These are phyloP conservation scores for Bombyx mandarina DNA, from an alignment of 1,140 invertebrate genomes.

Conservation along the genomic window DNA sequence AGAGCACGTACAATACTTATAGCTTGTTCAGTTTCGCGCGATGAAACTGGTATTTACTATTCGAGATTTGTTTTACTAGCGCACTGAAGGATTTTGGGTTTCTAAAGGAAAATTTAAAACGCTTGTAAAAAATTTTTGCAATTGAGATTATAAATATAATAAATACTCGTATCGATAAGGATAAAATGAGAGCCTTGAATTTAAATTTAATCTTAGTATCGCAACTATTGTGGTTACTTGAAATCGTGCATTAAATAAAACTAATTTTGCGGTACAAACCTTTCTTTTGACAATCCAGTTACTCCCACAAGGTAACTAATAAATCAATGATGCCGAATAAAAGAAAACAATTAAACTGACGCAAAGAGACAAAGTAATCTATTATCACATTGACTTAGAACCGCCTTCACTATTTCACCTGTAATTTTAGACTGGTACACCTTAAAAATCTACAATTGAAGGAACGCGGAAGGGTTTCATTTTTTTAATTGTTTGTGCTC, in stretches of 20 bases:
- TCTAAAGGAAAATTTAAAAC: no score
- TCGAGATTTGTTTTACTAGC: constrained; percentile 4
- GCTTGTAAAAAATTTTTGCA: no score
- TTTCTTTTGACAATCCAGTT: constrained; percentile 21
- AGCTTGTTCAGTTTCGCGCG: constrained; percentile 21
- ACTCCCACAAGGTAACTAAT: constrained; percentile 24
- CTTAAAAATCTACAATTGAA: constrained; percentile 31
- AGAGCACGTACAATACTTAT: constrained; percentile 42
- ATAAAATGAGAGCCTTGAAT: no score
- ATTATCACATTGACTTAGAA: constrained; percentile 56
- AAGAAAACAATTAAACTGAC: constrained; percentile 59
- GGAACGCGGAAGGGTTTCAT: constrained; percentile 55
- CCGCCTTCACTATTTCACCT: constrained; percentile 66
- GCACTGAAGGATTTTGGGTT: no score
- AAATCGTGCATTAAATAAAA: no score
- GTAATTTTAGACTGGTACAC: constrained; percentile 56
- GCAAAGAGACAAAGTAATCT: constrained; percentile 42
- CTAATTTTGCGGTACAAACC: constrained; percentile 28
- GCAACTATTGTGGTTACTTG: no score
- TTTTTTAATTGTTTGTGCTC: constrained; percentile 61
- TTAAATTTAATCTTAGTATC: no score
- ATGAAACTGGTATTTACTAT: constrained; percentile 15
- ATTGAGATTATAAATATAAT: no score
- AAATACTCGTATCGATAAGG: no score
- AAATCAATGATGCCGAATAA: constrained; percentile 60